Evolutionary conservation across 2,113 vertebrate species (phyloP).

Genomic region (Ptilorrhoa leucosticta): DNA sequence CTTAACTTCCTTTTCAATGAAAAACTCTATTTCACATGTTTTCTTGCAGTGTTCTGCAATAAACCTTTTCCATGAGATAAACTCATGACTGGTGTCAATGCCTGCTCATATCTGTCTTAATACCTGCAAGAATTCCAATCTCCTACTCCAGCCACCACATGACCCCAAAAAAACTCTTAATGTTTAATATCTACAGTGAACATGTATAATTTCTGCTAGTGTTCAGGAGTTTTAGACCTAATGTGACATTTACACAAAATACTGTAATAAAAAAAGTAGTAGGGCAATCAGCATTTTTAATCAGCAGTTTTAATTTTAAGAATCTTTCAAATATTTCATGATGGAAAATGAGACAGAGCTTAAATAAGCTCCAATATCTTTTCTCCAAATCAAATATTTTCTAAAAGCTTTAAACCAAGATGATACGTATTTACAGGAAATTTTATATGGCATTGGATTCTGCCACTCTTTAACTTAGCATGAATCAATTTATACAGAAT

Average conservation of each 20-base stretch:
- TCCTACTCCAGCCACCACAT: slow-evolving; percentile 45
- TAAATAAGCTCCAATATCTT: neutral
- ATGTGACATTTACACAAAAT: neutral
- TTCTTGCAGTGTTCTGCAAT: neutral
- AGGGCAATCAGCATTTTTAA: neutral
- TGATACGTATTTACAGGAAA: neutral
- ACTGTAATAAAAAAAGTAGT: neutral
- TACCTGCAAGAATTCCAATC: slow-evolving; percentile 69
- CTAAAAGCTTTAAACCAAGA: neutral
- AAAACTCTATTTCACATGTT: neutral
- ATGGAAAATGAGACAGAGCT: neutral
- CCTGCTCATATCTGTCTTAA: slow-evolving; percentile 55
- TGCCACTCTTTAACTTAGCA: neutral
- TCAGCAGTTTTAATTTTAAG: neutral
- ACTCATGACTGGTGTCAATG: slow-evolving; percentile 69
- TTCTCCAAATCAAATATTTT: neutral
- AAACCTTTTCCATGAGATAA: slow-evolving; percentile 66
- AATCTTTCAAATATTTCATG: neutral
- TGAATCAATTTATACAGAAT: neutral
- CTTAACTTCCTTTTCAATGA: neutral
- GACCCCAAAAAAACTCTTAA: slow-evolving; percentile 23
- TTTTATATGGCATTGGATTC: neutral
- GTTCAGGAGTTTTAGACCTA: neutral
- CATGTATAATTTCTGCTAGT: neutral
- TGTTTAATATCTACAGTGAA: slow-evolving; percentile 6